Conservation (phyloP, 92 coral and sea anemone species). For the Zoanthus sociatus region DNA sequence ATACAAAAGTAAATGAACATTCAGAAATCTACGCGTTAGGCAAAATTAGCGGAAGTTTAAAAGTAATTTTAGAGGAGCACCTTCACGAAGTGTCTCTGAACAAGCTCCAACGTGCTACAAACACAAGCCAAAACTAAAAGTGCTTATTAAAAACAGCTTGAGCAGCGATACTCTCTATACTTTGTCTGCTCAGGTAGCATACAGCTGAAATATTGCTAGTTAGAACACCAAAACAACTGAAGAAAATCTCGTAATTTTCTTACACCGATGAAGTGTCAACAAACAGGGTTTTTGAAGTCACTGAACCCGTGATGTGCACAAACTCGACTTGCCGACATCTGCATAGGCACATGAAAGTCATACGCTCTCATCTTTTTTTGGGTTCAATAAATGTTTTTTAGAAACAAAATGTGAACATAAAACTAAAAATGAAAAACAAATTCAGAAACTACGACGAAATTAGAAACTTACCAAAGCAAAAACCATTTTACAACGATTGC, state of each 20-base stretch:
- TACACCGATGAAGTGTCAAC: background rate
- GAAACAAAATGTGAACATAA: too few relatives aligned
- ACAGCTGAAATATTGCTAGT: background rate
- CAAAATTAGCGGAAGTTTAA: background rate
- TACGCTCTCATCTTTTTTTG: constrained; percentile 1
- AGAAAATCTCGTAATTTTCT: background rate
- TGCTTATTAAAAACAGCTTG: background rate
- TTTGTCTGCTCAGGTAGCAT: background rate
- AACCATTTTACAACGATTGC: background rate
- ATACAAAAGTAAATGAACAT: background rate
- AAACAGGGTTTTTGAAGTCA: background rate
- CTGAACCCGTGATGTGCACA: background rate
- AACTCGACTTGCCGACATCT: background rate
- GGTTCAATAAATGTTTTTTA: background rate
- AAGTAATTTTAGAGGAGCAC: background rate
- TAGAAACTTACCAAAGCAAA: constrained; percentile 1
- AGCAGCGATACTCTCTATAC: background rate
- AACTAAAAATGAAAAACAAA: background rate
- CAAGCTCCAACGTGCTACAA: background rate
- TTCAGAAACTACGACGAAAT: background rate
- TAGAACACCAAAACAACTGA: background rate
- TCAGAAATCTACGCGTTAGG: background rate
- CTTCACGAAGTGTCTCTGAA: background rate
- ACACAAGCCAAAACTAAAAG: background rate
- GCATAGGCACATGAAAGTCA: background rate